phyloP scores from a whole-genome alignment of 2,113 vertebrate genomes.

The Lepus europaeus region DNA sequence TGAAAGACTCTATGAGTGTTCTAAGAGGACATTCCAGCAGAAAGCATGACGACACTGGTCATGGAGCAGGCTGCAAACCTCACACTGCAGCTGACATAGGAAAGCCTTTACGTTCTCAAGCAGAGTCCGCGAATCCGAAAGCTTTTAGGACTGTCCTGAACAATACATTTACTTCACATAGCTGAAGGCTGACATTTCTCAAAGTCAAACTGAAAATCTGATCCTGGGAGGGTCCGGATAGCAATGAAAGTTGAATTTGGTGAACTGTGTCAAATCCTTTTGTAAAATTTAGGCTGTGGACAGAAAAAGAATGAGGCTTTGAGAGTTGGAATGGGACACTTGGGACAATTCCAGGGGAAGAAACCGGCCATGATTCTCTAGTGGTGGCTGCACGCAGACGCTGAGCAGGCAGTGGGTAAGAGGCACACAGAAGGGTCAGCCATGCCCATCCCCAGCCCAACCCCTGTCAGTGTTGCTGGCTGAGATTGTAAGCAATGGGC shows the following conservation, averaged over 20 bases:
- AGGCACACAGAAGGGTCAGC: not conserved
- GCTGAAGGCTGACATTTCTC: not conserved
- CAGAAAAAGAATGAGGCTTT: not conserved
- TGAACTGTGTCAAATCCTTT: not conserved
- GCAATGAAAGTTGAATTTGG: not conserved
- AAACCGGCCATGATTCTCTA: not conserved
- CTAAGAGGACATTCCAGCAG: not conserved
- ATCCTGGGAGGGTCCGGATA: not conserved
- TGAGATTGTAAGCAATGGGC: not conserved
- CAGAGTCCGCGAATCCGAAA: not conserved
- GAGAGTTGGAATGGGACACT: not conserved
- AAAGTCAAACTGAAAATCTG: conserved; percentile 21
- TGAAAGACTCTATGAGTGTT: not conserved
- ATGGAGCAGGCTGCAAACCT: not conserved
- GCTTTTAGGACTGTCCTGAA: not conserved
- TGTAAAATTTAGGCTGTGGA: not conserved
- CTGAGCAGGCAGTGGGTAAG: accelerated
- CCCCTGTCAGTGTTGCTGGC: not conserved
- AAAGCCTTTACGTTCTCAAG: not conserved
- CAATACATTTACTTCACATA: not conserved
- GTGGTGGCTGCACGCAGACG: not conserved
- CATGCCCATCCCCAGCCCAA: not conserved
- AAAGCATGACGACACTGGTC: not conserved
- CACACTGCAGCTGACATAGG: not conserved
- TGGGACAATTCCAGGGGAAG: not conserved